These are phyloP conservation scores for Pectinophora gossypiella DNA, from an alignment of 1,140 invertebrate genomes.

Conservation along the genomic window DNA sequence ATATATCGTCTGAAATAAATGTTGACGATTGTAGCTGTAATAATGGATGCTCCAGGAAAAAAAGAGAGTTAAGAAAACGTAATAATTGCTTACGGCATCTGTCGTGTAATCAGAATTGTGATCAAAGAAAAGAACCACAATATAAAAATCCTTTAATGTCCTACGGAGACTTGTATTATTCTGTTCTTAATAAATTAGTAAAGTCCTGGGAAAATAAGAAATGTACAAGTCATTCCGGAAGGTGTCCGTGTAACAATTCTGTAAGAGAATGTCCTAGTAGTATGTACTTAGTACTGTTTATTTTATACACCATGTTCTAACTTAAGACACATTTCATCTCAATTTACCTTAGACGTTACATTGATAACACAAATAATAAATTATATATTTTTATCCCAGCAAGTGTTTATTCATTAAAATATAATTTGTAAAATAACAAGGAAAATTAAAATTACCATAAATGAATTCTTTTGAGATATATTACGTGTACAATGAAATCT, in stretches of 20 bases:
- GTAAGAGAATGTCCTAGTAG: too few species aligned
- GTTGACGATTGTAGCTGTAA: too few species aligned
- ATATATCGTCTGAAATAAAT: too few species aligned
- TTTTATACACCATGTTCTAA: too few species aligned
- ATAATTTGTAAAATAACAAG: not conserved
- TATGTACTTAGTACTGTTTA: too few species aligned
- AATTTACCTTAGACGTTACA: too few species aligned
- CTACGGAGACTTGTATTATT: conserved; percentile 46
- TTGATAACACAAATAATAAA: too few species aligned
- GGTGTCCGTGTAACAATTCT: not conserved
- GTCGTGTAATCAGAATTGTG: too few species aligned
- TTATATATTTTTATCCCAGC: not conserved
- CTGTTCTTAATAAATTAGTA: conserved; percentile 37
- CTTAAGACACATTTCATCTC: too few species aligned
- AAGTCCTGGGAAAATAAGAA: conserved; percentile 13
- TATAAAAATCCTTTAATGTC: conserved; percentile 17
- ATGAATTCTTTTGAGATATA: not conserved
- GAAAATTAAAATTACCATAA: not conserved
- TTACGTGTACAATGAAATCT: conserved; percentile 30
- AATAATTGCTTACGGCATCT: too few species aligned
- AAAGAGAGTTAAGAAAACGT: too few species aligned
- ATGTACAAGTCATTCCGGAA: not conserved
- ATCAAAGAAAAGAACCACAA: not conserved
- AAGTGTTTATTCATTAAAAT: not conserved
- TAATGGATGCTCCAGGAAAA: too few species aligned